A percentile compares a stretch with the other conserved stretches of the same genome.
Conservation (phyloP, 2,113 vertebrate species). For the Boleophthalmus pectinirostris region DNA sequence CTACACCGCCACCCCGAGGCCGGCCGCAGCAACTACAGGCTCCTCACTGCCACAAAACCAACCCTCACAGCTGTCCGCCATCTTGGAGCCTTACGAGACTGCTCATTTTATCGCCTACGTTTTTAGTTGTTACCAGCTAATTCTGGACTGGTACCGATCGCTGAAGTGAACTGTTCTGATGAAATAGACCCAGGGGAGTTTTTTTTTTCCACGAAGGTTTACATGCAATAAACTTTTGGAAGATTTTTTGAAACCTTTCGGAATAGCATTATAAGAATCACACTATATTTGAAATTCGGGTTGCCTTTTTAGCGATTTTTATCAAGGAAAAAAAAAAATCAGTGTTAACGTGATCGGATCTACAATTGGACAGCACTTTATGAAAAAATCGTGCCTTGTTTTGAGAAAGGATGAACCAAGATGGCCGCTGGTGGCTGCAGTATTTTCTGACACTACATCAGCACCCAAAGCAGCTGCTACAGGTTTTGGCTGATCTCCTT, state of each 20-base stretch:
- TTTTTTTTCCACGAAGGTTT: constrained; percentile 25
- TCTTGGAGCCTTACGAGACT: neutral
- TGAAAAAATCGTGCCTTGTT: neutral
- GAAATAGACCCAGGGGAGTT: constrained; percentile 2
- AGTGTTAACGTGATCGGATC: constrained; percentile 35
- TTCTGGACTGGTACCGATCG: neutral
- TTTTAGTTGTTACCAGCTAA: neutral
- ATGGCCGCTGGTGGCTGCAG: constrained; percentile 1
- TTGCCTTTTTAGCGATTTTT: constrained; percentile 32
- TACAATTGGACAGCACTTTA: constrained; percentile 49
- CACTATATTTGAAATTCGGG: neutral
- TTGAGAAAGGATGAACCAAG: neutral
- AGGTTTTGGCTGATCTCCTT: neutral
- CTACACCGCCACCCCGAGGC: constrained; percentile 14
- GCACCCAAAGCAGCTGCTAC: constrained; percentile 32
- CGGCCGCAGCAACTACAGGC: neutral
- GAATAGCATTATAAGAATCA: neutral
- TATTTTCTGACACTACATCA: constrained; percentile 32
- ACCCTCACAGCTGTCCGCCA: neutral
- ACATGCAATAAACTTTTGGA: constrained; percentile 27
- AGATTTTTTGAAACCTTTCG: constrained; percentile 17
- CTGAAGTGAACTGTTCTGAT: neutral
- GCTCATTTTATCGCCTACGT: neutral
- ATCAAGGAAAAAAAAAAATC: constrained; percentile 12
- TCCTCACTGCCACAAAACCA: neutral